These are phyloP conservation scores for Cosmopolites sordidus DNA, from an alignment of 2,888 invertebrate species.

Conservation along the genomic window DNA sequence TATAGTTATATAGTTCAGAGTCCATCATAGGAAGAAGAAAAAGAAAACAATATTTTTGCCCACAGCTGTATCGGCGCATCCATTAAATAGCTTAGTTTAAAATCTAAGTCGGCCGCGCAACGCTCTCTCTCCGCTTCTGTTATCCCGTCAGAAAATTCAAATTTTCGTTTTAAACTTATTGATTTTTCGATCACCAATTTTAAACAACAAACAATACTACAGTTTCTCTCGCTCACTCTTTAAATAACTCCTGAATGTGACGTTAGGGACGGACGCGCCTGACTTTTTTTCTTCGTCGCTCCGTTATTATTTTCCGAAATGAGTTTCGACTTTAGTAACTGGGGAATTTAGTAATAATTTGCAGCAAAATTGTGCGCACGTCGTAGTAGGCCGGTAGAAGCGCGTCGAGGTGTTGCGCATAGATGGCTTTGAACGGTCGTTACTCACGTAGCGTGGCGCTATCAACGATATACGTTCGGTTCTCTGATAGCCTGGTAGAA, in stretches of 20 bases:
- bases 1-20: too few relatives aligned
- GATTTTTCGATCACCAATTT: conserved; percentile 20
- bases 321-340: not conserved
- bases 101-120: not conserved
- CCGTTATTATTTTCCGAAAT: too few relatives aligned
- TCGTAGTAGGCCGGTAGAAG: not conserved
- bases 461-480: too few relatives aligned
- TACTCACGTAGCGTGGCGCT: too few relatives aligned
- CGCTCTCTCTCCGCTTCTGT: not conserved
- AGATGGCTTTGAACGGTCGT: too few relatives aligned
- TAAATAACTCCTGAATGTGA: too few relatives aligned
- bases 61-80: too few relatives aligned
- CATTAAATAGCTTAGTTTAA: too few relatives aligned
- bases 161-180: conserved; percentile 24
- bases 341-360: not conserved
- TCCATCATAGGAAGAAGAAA: too few relatives aligned
- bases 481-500: not conserved
- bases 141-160: conserved; percentile 14
- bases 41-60: too few relatives aligned
- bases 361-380: not conserved
- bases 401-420: not conserved
- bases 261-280: too few relatives aligned
- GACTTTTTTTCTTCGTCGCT: not conserved
- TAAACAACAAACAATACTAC: not conserved
- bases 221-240: too few relatives aligned